A percentile compares a stretch with the other conserved stretches of the same genome.
Evolutionary conservation across 2,888 invertebrate species (phyloP).

Genomic region (Tolmerus cingulatus): DNA sequence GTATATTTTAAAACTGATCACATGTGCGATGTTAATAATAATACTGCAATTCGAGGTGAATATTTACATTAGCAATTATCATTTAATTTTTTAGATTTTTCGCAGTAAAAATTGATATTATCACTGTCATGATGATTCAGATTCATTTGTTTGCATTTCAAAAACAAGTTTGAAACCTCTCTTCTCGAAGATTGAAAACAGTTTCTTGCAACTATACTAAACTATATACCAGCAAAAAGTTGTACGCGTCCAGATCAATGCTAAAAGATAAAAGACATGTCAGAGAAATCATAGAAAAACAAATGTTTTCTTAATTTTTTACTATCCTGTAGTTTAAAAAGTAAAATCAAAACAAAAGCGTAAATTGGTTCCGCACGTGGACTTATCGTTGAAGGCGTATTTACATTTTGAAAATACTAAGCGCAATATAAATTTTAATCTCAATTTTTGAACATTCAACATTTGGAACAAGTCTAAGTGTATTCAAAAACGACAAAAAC

Average conservation of each 20-base stretch:
- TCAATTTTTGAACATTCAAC: background rate
- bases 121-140: background rate
- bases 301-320: background rate
- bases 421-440: background rate
- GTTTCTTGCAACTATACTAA: background rate
- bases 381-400: background rate
- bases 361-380: background rate
- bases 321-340: background rate
- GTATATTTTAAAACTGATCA: too few relatives aligned
- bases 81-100: too few relatives aligned
- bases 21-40: too few relatives aligned
- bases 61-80: too few relatives aligned
- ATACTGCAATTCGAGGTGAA: too few relatives aligned
- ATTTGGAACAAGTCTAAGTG: background rate
- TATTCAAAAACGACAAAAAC: background rate
- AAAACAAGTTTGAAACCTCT: background rate
- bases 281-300: too few relatives aligned
- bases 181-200: background rate
- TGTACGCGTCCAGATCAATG: background rate
- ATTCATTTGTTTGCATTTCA: background rate
- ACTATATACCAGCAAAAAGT: background rate
- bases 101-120: background rate
- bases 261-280: too few relatives aligned
- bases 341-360: background rate
- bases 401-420: background rate